Conservation (phyloP, 2,113 vertebrate genomes). For the Bos javanicus region DNA sequence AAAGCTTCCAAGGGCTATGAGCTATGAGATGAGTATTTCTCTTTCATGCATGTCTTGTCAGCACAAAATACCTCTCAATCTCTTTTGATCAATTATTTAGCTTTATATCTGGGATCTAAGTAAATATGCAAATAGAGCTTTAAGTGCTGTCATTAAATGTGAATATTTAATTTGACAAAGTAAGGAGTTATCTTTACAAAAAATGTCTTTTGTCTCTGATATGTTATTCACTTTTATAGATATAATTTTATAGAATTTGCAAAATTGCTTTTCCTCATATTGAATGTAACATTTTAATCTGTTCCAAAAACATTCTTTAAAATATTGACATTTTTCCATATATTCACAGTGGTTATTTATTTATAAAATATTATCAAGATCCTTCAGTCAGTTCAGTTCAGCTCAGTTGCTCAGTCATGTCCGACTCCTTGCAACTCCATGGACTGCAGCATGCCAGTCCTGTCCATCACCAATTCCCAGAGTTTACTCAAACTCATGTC, state of each 20-base stretch:
- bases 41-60: neutral
- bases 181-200: neutral
- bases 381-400: neutral
- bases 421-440: neutral
- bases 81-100: neutral
- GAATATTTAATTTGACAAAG: neutral
- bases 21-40: neutral
- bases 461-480: neutral
- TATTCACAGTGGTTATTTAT: neutral
- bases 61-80: neutral
- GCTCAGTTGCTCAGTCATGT: neutral
- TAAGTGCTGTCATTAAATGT: neutral
- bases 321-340: neutral
- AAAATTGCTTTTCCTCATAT: neutral
- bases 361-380: neutral
- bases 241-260: neutral
- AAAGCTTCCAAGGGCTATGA: neutral
- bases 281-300: neutral
- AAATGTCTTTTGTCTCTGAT: neutral
- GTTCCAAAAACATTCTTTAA: neutral
- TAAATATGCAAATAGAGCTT: neutral
- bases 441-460: neutral
- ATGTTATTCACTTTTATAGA: neutral
- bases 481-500: neutral
- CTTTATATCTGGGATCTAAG: neutral